Base-by-base conservation (phyloP, 2,888 invertebrate species). In the Andrena bicolor region DNA sequence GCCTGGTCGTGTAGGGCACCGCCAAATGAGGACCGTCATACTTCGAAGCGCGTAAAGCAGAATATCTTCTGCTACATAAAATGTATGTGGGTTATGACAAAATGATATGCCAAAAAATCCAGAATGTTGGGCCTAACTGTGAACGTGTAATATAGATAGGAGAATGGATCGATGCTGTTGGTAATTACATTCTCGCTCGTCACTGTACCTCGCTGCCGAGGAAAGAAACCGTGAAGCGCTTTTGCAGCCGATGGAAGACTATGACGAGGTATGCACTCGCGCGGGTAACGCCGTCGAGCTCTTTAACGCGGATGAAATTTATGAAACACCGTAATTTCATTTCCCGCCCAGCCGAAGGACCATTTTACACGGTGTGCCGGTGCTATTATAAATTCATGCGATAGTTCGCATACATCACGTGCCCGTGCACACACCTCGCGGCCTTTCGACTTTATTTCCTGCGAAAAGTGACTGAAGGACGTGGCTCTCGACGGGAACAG, bases 321-420 rank as follows among this genome's bases (percentile, higher is more conserved):
- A 78, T 49, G 61, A 68, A 68, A 78, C 78, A 63, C 72, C 35
- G 65, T 78, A 78, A 72, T 78, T 70, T 78, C 61, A 78, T 77
- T 61, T 61, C 20, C 13, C 53, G 26, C 32, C 28, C 2, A 7
- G 41, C 32, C 61, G 41, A 49, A 30, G 32, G 23, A 6, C 28
- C 41, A 71, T 78, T 80, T 72, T 71, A 77, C 35, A 71, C 71
- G 53, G 32, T 16, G 49, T 66, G 77, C 28, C 71, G 60, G 77
- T 56, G 13, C 71, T 60, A 78, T 78, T 78, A 78, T 72, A 80
- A 78, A 78, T 80, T 80, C 80, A 78, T 63, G 49, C 72, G 78
- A 78, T 80, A 78, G 66, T 72, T 78, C 80, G 80, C 65, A 53
- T 72, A 78, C 77, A 72, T 72, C 66, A 61, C 72, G 72, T 60